Evolutionary conservation across 2,888 invertebrate genomes (phyloP).

Genomic region (Pachliopta kotzebuea): DNA sequence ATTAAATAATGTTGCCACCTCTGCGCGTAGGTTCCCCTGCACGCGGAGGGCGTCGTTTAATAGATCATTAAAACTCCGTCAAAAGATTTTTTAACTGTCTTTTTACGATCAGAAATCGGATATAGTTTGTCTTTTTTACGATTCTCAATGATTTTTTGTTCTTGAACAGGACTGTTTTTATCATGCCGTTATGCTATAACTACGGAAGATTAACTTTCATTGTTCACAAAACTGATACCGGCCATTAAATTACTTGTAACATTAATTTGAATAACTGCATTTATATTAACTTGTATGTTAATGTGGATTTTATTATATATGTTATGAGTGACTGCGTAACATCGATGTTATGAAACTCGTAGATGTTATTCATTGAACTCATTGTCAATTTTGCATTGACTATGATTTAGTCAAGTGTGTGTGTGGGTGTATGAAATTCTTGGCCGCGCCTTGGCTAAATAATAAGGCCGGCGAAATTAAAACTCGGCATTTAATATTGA

Average conservation of each 20-base stretch:
- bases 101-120: slow-evolving; percentile 74
- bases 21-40: slow-evolving; percentile 8
- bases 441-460: no score
- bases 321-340: no score
- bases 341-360: no score
- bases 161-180: slow-evolving; percentile 39
- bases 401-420: no score
- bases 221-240: slow-evolving; percentile 44
- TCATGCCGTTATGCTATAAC: slow-evolving; percentile 35
- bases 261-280: neutral
- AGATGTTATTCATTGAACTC: no score
- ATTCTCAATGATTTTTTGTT: slow-evolving; percentile 51
- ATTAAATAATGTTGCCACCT: neutral
- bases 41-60: slow-evolving; percentile 46
- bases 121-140: slow-evolving; percentile 64
- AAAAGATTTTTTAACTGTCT: slow-evolving; percentile 54
- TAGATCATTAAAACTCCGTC: slow-evolving; percentile 63
- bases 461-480: no score
- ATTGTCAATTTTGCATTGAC: no score
- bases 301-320: no score
- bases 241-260: slow-evolving; percentile 33
- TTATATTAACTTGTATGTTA: no score
- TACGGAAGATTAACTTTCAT: slow-evolving; percentile 58
- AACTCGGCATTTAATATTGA: no score
- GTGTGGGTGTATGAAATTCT: no score